These are phyloP conservation scores for Galleria mellonella DNA, from an alignment of 1,140 invertebrate species.

Conservation along the genomic window DNA sequence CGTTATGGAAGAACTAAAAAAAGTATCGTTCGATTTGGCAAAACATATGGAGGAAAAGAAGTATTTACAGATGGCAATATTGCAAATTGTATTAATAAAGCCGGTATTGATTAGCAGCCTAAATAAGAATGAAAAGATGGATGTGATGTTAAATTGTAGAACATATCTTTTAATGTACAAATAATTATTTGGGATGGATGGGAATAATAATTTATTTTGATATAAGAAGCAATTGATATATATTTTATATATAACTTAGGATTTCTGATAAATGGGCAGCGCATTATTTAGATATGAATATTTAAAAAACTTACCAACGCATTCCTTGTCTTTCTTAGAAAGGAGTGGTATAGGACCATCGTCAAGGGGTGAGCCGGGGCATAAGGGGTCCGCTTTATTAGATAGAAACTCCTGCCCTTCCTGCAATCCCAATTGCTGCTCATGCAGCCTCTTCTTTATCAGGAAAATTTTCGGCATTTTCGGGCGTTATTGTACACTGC, in stretches of 20 bases:
- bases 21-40: conserved; percentile 13
- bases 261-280: background rate
- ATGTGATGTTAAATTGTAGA: too few relatives aligned
- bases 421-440: conserved; percentile 87
- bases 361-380: conserved; percentile 67
- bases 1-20: conserved; percentile 55
- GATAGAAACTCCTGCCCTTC: conserved; percentile 83
- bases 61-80: too few relatives aligned
- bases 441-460: conserved; percentile 90
- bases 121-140: background rate
- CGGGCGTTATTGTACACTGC: conserved; percentile 45
- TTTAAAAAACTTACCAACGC: conserved; percentile 41
- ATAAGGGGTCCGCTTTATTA: conserved; percentile 71
- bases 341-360: conserved; percentile 76
- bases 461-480: conserved; percentile 93
- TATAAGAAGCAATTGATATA: background rate
- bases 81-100: too few relatives aligned
- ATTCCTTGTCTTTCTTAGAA: conserved; percentile 74
- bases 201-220: background rate
- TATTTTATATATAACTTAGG: background rate
- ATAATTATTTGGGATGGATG: too few relatives aligned
- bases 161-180: too few relatives aligned
- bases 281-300: background rate
- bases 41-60: background rate
- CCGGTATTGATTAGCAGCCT: background rate